Conservation (phyloP, 2,888 invertebrate species). For the Drepanosiphum platanoidis region DNA sequence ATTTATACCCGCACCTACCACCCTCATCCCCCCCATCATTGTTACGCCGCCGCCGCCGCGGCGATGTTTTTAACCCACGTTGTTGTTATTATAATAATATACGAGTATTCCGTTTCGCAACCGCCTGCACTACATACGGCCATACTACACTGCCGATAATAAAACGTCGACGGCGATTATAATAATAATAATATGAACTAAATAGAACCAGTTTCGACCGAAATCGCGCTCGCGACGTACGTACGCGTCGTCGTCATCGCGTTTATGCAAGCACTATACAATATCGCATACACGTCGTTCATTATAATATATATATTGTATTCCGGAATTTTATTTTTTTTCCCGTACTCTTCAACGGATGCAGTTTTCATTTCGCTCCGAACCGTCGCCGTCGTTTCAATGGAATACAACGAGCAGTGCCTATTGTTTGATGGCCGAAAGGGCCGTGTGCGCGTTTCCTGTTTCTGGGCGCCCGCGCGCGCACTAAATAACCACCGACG, state of each 20-base stretch:
- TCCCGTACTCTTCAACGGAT: constrained; percentile 13
- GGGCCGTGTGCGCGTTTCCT: constrained; percentile 56
- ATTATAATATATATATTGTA: neutral
- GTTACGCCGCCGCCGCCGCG: neutral
- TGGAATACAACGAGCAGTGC: neutral
- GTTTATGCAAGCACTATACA: too few relatives aligned
- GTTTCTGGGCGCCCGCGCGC: constrained; percentile 30
- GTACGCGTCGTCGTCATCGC: neutral
- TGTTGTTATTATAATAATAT: neutral
- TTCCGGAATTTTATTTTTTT: constrained; percentile 3
- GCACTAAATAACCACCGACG: constrained; percentile 21
- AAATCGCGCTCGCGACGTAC: neutral
- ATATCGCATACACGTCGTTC: neutral
- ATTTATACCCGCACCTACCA: neutral
- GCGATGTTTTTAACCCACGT: neutral
- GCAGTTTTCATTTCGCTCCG: constrained; percentile 33
- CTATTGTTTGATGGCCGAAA: constrained; percentile 43
- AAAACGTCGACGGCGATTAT: neutral
- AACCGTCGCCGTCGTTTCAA: constrained; percentile 50
- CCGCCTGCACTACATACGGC: too few relatives aligned
- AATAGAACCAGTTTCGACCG: neutral
- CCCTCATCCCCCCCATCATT: neutral
- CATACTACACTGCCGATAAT: neutral
- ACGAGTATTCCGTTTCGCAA: neutral
- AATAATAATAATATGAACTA: neutral